Evolutionary conservation across 2,113 vertebrate species (phyloP), one percentile per base, ranked within the genome.

Genomic region (Microtus ochrogaster): DNA sequence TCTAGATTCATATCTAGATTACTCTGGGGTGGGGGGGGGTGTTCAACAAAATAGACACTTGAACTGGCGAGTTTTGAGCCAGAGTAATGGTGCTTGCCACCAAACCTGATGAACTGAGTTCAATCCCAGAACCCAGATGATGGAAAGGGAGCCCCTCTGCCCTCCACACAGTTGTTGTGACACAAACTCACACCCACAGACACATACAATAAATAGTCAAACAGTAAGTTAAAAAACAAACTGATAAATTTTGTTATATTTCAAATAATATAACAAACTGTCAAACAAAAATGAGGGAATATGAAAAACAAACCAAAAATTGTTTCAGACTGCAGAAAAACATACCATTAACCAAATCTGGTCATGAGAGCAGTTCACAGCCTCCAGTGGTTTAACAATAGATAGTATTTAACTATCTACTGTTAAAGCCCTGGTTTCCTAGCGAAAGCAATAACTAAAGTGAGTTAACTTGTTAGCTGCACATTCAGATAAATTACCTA

Each of bases 271-370:
- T 13, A 93, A 76, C 30, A 92, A 58, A 21, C 39, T 17, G 30
- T 87, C 82, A 72, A 72, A 88, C 52, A 91, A 91, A 90, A 66
- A 44, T 14, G 44, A 36, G 11, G 28, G 21, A 41, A 83, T 63
- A 24, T 4, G 72, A 24, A 63, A 86, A 91, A 96, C 10, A 33
- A 92, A 83, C 41, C 83, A 10, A 78, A 90, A 93, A 81, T 30
- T 33, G 33, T 90, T 86, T 93, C 81, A 24, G 68, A 61, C 36
- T n/a, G n/a, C 5, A 81, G 16, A 41, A 13, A 90, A 92, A 89
- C 33, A 92, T 76, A 89, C 91, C 36, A 63, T 85, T 83, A 72
- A 39, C 39, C 55, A 90, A 92, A 72, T 77, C 19, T 76, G 70
- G 33, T 33, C 33, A 8, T 52, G 65, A 36, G 55, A 13, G 36